Evolutionary conservation across 2,113 vertebrate genomes (phyloP), one percentile per base, ranked within the genome.

Genomic region (Corythoichthys intestinalis): DNA sequence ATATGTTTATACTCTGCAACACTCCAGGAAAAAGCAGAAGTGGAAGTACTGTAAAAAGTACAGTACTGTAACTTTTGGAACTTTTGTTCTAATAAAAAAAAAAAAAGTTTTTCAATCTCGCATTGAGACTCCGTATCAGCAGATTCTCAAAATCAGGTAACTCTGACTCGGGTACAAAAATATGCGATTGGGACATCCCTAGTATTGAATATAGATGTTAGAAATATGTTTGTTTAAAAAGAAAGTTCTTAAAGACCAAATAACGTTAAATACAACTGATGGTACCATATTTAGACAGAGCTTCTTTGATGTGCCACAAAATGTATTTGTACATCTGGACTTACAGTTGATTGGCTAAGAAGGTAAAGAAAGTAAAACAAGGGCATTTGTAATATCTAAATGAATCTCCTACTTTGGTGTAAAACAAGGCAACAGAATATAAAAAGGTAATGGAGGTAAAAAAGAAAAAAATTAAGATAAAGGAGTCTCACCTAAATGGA

Each of bases 401-500:
- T 50, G 14, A 14, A 58, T 35, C 56, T 58, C 28, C 28, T 2
- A 37, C 8, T 14, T 35, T 58, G 35, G 56, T 34, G 34, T 37
- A 13, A 17, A 62, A 41, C 59, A 10, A 10, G 9, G 39, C 2
- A n/a, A 20, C 4, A 20, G n/a, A 62, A 46, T 44, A 62, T 44
- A 62, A 20, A 20, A 1, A 35, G 9, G 49, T 52, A 1, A 2
- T 14, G 38, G 4, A 46, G 60, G 2, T n/a, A 2, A n/a, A 61
- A 60, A 3, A 14, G 4, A 9, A 11, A 11, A 58, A 11, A 5
- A 58, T 35, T 4, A 35, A 61, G 6, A n/a, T 65, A 41, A 66
- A 49, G 3, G 6, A 5, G 46, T 54, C 86, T 90, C 92, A 97
- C 97, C 97, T 96, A 93, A 99, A 99, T 1, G 97, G 97, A 86